Evolutionary conservation across 2,113 vertebrate genomes (phyloP), one percentile per base, ranked within the genome.

Genomic region (Sclerurus mexicanus): DNA sequence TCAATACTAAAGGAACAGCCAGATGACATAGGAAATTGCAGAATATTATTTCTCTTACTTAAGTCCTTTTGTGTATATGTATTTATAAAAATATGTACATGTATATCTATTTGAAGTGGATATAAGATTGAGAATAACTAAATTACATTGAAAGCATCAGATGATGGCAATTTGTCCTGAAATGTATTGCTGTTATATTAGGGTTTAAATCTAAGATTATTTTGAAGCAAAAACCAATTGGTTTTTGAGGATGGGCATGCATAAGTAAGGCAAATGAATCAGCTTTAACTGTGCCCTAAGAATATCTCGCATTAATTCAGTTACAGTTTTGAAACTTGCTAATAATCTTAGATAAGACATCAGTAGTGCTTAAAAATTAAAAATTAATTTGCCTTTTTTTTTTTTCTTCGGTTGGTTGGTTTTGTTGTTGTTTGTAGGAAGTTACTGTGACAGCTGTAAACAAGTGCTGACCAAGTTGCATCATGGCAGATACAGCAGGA

Each of bases 61-160:
- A 82, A 71, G 6, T 35, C 4, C 8, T 2, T 55, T 5, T 21
- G 7, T 25, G 10, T 4, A 20, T 23, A 39, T 13, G 0, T 19
- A 49, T 30, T 37, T 16, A 56, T 42, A 63, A 83, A 77, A 64
- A 40, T 23, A 55, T 12, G 1, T 9, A 5, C 0, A 1, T 6
- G 4, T 35, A 16, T 27, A 50, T 6, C 12, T 22, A 39, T 52
- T 56, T 89, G 39, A 87, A 73, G 14, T 68, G 5, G 18, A 24
- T 63, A 35, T 44, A 80, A 58, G 53, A 40, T 21, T 49, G 9
- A 39, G 7, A 87, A 76, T 33, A 39, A 31, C 9, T 35, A 87
- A 58, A 56, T 30, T 0, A 46, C 6, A 10, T 44, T 55, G 46
- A 67, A 67, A 3, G 0, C 3, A 15, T 16, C 2, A 40, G 28